Evolutionary conservation across 2,113 vertebrate species (phyloP).

Genomic region (Lophura nycthemera): DNA sequence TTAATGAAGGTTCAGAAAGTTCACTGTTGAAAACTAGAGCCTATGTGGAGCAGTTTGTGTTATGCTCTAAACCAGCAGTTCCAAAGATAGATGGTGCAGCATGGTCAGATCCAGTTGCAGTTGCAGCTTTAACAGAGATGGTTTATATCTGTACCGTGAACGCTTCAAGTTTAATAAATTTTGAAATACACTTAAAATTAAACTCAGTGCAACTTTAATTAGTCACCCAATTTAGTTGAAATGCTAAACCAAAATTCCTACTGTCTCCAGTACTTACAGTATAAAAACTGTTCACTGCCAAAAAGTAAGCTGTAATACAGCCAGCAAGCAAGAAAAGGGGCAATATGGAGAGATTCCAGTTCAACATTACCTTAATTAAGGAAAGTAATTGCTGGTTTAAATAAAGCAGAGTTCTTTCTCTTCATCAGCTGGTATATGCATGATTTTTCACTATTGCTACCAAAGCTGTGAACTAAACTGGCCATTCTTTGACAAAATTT

Average conservation of each 20-base stretch:
- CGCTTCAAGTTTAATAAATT: background rate
- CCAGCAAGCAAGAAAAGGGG: background rate
- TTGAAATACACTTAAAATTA: background rate
- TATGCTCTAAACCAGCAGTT: background rate
- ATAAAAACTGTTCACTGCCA: background rate
- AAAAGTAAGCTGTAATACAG: background rate
- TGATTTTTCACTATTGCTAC: background rate
- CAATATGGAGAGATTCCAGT: background rate
- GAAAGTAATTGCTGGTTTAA: background rate
- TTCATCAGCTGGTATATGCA: background rate
- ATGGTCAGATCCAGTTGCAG: background rate
- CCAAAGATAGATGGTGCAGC: background rate
- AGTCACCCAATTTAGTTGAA: background rate
- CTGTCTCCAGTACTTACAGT: background rate
- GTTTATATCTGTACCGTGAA: background rate
- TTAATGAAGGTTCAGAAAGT: background rate
- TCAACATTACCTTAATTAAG: background rate
- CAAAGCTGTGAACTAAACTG: background rate
- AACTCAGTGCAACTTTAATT: background rate
- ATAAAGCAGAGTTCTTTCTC: background rate
- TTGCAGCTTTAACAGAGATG: background rate
- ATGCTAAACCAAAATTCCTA: background rate
- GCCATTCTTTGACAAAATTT: background rate
- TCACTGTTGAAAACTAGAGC: background rate
- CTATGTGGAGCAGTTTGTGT: background rate